phyloP scores from a whole-genome alignment of 2,797 vertebrate species.

The Pterois miles region DNA sequence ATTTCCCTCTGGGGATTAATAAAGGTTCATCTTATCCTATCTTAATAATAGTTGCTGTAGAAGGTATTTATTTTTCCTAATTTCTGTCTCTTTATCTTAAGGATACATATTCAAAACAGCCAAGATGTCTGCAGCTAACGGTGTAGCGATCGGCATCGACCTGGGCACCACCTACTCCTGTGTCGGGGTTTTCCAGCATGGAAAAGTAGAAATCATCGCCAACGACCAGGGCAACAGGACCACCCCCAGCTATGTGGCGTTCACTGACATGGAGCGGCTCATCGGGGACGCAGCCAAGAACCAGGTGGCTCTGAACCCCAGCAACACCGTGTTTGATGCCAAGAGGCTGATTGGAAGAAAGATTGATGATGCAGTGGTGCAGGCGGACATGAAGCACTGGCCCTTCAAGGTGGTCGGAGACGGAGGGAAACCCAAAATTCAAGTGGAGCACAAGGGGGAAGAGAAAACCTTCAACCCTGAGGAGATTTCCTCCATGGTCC shows the following conservation, averaged over 20 bases:
- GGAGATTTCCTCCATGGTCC: slow-evolving; percentile 73
- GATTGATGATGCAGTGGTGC: slow-evolving; percentile 63
- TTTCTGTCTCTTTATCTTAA: neutral
- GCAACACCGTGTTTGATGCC: slow-evolving; percentile 76
- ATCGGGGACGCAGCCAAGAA: slow-evolving; percentile 74
- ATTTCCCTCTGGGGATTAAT: too few species aligned
- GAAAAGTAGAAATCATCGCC: slow-evolving; percentile 75
- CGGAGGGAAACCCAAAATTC: slow-evolving; percentile 61
- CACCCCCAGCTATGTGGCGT: slow-evolving; percentile 73
- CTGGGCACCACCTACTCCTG: slow-evolving; percentile 75
- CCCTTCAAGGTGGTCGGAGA: slow-evolving; percentile 69
- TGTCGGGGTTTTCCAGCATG: slow-evolving; percentile 71
- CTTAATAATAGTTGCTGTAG: neutral
- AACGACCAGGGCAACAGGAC: slow-evolving; percentile 77
- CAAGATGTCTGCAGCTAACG: slow-evolving; percentile 57
- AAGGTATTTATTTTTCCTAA: neutral
- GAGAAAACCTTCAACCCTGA: slow-evolving; percentile 63
- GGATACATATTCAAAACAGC: neutral
- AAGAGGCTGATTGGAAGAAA: slow-evolving; percentile 73
- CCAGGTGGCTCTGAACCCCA: slow-evolving; percentile 76
- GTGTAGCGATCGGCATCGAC: slow-evolving; percentile 66
- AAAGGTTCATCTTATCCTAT: too few species aligned
- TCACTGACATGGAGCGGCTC: slow-evolving; percentile 67
- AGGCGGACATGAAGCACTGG: slow-evolving; percentile 75
- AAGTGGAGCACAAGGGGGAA: slow-evolving; percentile 70